Conservation (phyloP, 2,797 vertebrate genomes). For the Nannoperca obscura region DNA sequence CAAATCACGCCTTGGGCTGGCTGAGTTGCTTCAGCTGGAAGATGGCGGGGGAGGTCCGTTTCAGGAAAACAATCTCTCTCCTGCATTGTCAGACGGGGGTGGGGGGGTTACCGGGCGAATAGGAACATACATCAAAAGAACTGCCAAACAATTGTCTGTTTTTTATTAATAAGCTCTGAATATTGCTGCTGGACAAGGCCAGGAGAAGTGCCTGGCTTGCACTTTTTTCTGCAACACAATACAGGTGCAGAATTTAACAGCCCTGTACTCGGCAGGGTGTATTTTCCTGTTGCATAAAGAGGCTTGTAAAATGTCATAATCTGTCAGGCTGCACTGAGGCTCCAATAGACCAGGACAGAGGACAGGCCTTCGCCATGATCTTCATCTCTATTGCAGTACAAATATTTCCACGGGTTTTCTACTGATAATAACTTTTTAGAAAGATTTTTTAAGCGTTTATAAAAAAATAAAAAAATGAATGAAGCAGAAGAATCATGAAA, state of each 20-base stretch:
- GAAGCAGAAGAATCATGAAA: too few species aligned
- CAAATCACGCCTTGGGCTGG: slow-evolving; percentile 75
- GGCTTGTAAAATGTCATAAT: slow-evolving; percentile 71
- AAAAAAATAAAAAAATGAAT: not conserved
- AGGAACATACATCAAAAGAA: slow-evolving; percentile 83
- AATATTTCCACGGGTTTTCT: too few species aligned
- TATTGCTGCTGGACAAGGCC: slow-evolving; percentile 83
- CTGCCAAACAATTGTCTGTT: slow-evolving; percentile 85
- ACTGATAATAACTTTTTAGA: not conserved
- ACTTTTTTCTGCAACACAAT: slow-evolving; percentile 79
- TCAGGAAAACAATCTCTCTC: slow-evolving; percentile 75
- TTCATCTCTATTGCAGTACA: slow-evolving; percentile 7
- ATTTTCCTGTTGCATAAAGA: slow-evolving; percentile 67
- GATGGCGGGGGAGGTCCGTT: slow-evolving; percentile 66
- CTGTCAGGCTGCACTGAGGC: slow-evolving; percentile 60
- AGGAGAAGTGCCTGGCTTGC: slow-evolving; percentile 76
- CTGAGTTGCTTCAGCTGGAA: slow-evolving; percentile 62
- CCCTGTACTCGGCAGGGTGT: slow-evolving; percentile 32
- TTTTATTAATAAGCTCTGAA: slow-evolving; percentile 84
- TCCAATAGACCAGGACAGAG: slow-evolving; percentile 51
- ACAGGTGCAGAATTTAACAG: slow-evolving; percentile 82
- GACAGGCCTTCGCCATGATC: slow-evolving; percentile 38
- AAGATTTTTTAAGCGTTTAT: not conserved
- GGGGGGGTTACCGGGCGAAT: slow-evolving; percentile 65
- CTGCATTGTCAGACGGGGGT: slow-evolving; percentile 64